These are phyloP conservation scores for Chloromyia formosa DNA, from an alignment of 2,888 invertebrate genomes.

Conservation along the genomic window DNA sequence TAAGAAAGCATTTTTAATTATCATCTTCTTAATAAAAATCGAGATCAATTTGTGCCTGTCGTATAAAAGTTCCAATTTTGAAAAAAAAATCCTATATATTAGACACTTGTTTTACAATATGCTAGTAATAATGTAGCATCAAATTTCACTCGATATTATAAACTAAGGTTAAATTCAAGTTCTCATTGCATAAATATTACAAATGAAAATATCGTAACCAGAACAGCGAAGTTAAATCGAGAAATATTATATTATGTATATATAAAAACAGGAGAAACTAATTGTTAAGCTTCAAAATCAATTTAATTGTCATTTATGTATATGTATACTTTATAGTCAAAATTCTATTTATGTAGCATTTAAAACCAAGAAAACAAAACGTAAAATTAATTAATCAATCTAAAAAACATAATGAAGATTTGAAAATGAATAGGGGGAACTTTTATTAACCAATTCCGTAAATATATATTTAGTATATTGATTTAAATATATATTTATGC, in stretches of 20 bases:
- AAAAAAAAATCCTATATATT: no score
- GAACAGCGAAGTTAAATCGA: conserved; percentile 39
- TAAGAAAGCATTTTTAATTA: conserved; percentile 40
- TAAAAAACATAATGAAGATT: not conserved
- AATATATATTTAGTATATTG: conserved; percentile 16
- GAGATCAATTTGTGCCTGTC: conserved; percentile 24
- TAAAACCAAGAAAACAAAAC: not conserved
- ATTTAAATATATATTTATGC: conserved; percentile 39
- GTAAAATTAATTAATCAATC: not conserved
- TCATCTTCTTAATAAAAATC: conserved; percentile 37
- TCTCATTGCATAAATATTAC: conserved; percentile 38
- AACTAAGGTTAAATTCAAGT: conserved; percentile 18
- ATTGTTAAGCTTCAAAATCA: conserved; percentile 29
- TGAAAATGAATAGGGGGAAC: not conserved
- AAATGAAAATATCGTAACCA: conserved; percentile 33
- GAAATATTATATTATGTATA: conserved; percentile 9
- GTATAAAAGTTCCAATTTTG: not conserved
- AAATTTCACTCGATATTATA: conserved; percentile 31
- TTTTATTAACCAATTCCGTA: conserved; percentile 8
- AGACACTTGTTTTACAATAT: no score
- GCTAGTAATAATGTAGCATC: not conserved
- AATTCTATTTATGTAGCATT: not conserved
- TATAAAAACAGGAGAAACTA: conserved; percentile 32
- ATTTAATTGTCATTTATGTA: conserved; percentile 21
- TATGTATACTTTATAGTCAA: not conserved